Percentiles rank a stretch among this genome's conserved stretches.
Evolutionary conservation across 2,113 vertebrate species (phyloP).

Genomic region (Choloepus hoffmanni): DNA sequence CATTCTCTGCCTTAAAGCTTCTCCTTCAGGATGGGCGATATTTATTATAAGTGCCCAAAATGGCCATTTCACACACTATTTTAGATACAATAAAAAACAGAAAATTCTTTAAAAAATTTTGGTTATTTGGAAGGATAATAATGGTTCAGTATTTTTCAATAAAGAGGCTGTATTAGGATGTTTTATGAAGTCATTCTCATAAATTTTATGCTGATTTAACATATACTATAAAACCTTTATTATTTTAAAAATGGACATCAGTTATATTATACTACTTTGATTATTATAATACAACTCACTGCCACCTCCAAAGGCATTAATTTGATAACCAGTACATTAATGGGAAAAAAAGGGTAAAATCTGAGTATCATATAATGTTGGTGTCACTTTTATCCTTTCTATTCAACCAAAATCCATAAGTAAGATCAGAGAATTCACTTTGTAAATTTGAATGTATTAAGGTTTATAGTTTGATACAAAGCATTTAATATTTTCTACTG

Average conservation of each 20-base stretch:
- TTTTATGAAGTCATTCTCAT: neutral
- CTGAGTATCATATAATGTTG: neutral
- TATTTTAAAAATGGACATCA: neutral
- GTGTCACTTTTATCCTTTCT: slow-evolving; percentile 1
- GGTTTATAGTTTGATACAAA: neutral
- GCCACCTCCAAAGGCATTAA: neutral
- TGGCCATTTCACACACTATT: neutral
- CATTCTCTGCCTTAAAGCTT: neutral
- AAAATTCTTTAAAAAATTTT: neutral
- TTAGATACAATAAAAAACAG: neutral
- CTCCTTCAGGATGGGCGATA: neutral
- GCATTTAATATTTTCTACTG: neutral
- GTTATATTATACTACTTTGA: neutral
- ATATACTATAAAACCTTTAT: neutral
- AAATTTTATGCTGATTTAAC: neutral
- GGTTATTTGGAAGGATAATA: neutral
- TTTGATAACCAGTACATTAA: neutral
- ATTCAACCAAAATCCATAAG: neutral
- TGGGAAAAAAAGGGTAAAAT: neutral
- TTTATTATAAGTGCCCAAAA: neutral
- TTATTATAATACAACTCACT: neutral
- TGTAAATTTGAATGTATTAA: neutral
- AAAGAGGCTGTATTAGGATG: neutral
- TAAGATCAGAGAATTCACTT: neutral
- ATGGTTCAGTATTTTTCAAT: neutral